Evolutionary conservation across 2,797 vertebrate genomes (phyloP).

Genomic region (Cynopterus sphinx): DNA sequence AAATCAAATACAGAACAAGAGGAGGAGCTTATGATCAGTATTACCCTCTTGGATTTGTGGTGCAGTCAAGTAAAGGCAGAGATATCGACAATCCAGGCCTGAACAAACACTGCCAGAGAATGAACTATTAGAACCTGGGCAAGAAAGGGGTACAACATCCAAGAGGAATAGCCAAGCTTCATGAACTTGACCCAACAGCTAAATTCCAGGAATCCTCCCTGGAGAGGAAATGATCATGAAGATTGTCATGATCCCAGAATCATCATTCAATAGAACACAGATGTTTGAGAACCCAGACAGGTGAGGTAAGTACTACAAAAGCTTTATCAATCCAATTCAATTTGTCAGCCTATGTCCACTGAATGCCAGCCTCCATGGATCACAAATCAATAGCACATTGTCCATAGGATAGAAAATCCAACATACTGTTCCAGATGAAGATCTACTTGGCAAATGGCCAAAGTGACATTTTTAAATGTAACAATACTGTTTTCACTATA

Average conservation of each 20-base stretch:
- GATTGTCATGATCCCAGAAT: background rate
- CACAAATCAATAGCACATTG: background rate
- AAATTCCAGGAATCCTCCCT: background rate
- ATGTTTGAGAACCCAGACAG: background rate
- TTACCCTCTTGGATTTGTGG: background rate
- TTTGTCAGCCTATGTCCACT: background rate
- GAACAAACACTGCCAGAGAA: background rate
- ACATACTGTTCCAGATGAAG: background rate
- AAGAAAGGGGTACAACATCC: background rate
- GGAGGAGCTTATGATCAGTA: background rate
- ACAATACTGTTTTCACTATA: background rate
- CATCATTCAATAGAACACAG: background rate
- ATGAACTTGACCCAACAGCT: background rate
- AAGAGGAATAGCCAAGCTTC: background rate
- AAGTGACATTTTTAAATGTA: background rate
- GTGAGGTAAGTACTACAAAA: background rate
- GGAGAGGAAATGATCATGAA: background rate
- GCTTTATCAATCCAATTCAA: background rate
- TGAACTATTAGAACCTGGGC: background rate
- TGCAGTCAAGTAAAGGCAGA: background rate
- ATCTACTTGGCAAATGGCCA: background rate
- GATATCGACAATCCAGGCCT: background rate
- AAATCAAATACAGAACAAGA: background rate
- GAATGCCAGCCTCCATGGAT: background rate
- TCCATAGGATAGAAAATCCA: background rate